These are phyloP conservation scores for Spea hammondii DNA, from an alignment of 2,797 vertebrate species.

Conservation along the genomic window DNA sequence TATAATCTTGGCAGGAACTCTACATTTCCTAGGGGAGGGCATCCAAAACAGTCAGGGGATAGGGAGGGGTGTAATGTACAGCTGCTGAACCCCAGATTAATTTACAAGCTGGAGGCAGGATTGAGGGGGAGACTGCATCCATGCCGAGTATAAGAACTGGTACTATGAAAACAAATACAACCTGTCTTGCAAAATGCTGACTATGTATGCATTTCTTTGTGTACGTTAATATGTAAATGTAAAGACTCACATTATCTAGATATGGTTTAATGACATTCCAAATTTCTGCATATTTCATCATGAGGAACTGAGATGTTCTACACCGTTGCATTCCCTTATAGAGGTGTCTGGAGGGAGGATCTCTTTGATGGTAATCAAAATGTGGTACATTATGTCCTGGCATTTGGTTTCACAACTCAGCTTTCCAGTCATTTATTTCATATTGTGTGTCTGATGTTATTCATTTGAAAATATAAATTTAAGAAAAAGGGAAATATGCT, in stretches of 20 bases:
- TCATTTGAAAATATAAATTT: no score
- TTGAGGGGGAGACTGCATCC: not conserved
- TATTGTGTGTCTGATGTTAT: no score
- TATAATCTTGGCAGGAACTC: constrained; percentile 41
- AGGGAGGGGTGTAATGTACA: constrained; percentile 42
- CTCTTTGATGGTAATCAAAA: no score
- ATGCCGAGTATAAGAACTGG: constrained; percentile 23
- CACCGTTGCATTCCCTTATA: not conserved
- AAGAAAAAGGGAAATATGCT: no score
- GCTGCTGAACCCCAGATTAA: constrained; percentile 47
- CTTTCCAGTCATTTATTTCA: no score
- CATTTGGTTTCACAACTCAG: no score
- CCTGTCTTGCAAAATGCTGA: constrained; percentile 8
- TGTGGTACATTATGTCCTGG: no score
- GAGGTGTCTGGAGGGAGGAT: not conserved
- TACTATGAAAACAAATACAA: constrained; percentile 40
- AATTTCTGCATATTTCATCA: not conserved
- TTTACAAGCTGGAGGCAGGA: constrained; percentile 34
- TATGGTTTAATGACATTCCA: constrained; percentile 5
- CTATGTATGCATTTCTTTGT: not conserved
- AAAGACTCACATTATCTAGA: not conserved
- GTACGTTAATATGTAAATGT: constrained; percentile 4
- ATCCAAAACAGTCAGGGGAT: constrained; percentile 40
- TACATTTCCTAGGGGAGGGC: constrained; percentile 40
- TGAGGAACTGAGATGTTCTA: constrained; percentile 9